Evolutionary conservation across 2,113 vertebrate genomes (phyloP).

Genomic region (Pterocles orientalis): DNA sequence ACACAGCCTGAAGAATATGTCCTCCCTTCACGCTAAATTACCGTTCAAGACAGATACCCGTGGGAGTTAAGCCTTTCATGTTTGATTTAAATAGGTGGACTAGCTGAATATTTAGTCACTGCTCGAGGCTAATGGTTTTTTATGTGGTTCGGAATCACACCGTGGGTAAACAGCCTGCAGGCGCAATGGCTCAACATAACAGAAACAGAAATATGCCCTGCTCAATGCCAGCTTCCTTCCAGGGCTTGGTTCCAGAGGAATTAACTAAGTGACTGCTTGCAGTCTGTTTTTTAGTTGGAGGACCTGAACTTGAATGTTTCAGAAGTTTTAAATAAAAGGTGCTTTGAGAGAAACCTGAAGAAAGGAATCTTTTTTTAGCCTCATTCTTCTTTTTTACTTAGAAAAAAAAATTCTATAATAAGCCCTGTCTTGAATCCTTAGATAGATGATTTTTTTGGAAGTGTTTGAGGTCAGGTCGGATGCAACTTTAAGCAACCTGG

Average conservation of each 20-base stretch:
- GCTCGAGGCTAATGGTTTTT: not conserved
- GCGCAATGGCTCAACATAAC: not conserved
- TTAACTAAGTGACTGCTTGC: not conserved
- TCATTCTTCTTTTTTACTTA: not conserved
- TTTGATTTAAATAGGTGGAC: not conserved
- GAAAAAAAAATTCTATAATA: not conserved
- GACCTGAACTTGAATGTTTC: not conserved
- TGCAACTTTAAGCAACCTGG: not conserved
- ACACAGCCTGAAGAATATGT: not conserved
- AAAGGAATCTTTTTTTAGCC: not conserved
- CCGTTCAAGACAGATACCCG: not conserved
- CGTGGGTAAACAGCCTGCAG: not conserved
- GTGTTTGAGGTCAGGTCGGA: not conserved
- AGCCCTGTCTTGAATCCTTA: not conserved
- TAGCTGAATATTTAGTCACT: not conserved
- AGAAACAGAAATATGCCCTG: not conserved
- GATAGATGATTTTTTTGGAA: not conserved
- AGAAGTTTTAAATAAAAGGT: not conserved
- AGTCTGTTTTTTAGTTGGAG: not conserved
- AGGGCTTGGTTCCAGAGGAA: not conserved
- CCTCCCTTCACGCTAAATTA: not conserved
- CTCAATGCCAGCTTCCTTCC: not conserved
- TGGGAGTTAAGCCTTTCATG: not conserved
- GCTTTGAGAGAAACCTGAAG: no score
- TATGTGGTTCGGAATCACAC: not conserved